phyloP scores from a whole-genome alignment of 2,888 invertebrate genomes.

The Callinectes sapidus region DNA sequence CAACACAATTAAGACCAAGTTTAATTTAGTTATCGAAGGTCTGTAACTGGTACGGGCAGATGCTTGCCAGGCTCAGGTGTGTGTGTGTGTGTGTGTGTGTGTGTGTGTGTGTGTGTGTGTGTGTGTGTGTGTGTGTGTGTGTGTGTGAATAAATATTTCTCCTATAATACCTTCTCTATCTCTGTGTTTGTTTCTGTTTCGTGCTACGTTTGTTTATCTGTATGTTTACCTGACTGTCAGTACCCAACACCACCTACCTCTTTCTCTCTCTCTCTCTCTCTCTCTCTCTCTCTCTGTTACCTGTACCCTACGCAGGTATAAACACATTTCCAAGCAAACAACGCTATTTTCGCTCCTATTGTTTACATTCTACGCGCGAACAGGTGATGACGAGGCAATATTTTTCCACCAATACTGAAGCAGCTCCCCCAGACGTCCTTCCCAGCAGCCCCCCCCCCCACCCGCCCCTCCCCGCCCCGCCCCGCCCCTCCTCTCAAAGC shows the following conservation, averaged over 20 bases:
- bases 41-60: background rate
- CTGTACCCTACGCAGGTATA: background rate
- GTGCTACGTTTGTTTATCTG: background rate
- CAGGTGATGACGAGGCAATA: background rate
- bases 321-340: constrained; percentile 22
- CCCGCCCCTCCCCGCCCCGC: background rate
- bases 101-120: background rate
- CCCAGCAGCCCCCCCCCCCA: background rate
- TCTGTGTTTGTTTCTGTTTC: constrained; percentile 14
- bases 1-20: constrained; percentile 46
- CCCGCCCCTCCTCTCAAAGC: background rate
- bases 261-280: background rate
- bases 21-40: constrained; percentile 39
- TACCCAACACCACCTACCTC: background rate
- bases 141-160: constrained; percentile 2
- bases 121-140: constrained; percentile 11
- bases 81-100: constrained; percentile 2
- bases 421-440: background rate
- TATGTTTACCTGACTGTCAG: background rate
- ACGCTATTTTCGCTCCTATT: background rate
- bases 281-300: constrained; percentile 13
- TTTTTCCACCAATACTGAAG: background rate
- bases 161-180: background rate
- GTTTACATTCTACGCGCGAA: background rate
- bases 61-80: background rate